Evolutionary conservation across 2,888 invertebrate genomes (phyloP).

Genomic region (Caenorhabditis sp.): DNA sequence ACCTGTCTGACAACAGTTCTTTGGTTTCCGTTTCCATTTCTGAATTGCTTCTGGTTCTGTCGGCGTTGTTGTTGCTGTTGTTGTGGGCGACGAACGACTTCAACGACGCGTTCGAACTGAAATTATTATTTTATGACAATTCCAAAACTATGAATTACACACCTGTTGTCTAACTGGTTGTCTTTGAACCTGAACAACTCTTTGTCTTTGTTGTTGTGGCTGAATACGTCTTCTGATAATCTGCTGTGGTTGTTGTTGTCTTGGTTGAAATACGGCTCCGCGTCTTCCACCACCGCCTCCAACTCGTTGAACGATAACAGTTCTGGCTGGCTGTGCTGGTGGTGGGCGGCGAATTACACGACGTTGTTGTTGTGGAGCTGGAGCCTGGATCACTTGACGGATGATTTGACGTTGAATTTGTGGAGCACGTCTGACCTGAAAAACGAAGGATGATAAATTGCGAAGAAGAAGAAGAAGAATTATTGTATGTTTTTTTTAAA

Average conservation of each 20-base stretch:
- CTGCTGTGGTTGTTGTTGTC: neutral
- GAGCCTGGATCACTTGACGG: constrained; percentile 28
- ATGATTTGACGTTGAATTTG: constrained; percentile 9
- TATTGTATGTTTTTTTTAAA: too few relatives aligned
- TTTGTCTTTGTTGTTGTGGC: neutral
- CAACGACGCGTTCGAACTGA: constrained; percentile 30
- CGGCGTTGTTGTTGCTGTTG: constrained; percentile 12
- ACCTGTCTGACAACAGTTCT: constrained; percentile 20
- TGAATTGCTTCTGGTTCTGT: neutral
- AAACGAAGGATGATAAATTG: neutral
- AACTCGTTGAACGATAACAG: constrained; percentile 24
- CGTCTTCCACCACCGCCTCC: neutral
- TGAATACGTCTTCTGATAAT: neutral
- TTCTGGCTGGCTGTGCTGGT: constrained; percentile 15
- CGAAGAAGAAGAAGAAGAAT: too few relatives aligned
- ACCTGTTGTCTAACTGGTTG: constrained; percentile 27
- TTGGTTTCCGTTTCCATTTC: constrained; percentile 7
- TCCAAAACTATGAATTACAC: neutral
- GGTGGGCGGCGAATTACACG: constrained; percentile 18
- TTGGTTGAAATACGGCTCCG: neutral
- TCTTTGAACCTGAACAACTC: constrained; percentile 1
- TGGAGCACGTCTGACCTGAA: constrained; percentile 1
- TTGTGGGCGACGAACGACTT: constrained; percentile 14
- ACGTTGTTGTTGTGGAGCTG: constrained; percentile 20
- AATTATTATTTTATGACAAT: constrained; percentile 1